These are phyloP conservation scores for Crotalus tigris DNA, from an alignment of 2,113 vertebrate genomes.

Conservation along the genomic window DNA sequence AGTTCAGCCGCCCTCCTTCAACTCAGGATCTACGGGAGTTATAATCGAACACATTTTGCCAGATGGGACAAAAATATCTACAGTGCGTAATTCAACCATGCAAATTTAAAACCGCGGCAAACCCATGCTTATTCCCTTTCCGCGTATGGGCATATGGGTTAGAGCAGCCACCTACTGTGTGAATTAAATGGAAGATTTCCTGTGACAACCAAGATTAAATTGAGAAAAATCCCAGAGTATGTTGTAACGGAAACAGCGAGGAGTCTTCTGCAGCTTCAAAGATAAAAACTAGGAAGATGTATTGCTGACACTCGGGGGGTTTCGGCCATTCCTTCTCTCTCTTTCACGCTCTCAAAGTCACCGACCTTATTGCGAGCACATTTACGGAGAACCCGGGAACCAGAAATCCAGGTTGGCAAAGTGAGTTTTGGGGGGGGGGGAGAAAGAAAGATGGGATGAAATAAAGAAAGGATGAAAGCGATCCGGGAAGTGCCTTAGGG, in stretches of 20 bases:
- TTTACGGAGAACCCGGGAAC: not conserved
- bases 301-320: not conserved
- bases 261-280: not conserved
- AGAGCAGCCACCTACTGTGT: not conserved
- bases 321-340: not conserved
- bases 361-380: not conserved
- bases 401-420: not conserved
- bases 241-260: not conserved
- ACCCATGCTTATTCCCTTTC: not conserved
- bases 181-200: not conserved
- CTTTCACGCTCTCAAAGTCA: not conserved
- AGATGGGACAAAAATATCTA: not conserved
- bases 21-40: not conserved
- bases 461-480: not conserved
- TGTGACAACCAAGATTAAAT: not conserved
- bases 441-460: not conserved
- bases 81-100: not conserved
- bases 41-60: not conserved
- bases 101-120: not conserved
- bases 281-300: not conserved
- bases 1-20: not conserved
- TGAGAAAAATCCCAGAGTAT: not conserved
- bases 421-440: not conserved
- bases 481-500: not conserved
- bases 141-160: not conserved